phyloP scores from a whole-genome alignment of 2,113 vertebrate species.

The Charadrius vociferus region DNA sequence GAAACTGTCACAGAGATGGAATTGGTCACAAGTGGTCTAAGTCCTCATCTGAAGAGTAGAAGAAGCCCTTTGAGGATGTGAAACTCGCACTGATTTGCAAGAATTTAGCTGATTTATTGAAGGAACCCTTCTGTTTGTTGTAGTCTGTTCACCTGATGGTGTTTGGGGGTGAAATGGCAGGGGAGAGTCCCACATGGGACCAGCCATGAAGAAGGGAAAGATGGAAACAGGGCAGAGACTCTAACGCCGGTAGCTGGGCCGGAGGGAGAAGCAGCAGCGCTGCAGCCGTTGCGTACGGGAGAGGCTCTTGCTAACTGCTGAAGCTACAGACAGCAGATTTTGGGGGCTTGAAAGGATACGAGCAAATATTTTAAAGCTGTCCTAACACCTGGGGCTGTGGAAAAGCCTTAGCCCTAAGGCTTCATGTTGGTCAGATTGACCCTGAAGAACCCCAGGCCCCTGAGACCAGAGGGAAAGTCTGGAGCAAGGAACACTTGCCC shows the following conservation, averaged over 20 bases:
- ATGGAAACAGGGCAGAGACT: neutral
- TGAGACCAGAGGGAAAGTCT: too few species aligned
- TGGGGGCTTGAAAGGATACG: neutral
- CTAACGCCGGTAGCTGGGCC: rapidly evolving
- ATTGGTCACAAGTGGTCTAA: neutral
- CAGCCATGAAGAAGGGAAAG: neutral
- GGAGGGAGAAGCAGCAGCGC: neutral
- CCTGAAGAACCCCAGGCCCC: too few species aligned
- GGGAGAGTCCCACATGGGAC: neutral
- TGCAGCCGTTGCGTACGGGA: rapidly evolving
- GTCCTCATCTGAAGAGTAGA: neutral
- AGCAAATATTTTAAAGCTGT: neutral
- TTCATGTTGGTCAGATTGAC: too few species aligned
- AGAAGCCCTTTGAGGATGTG: neutral
- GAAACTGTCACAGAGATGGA: neutral
- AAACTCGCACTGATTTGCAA: neutral
- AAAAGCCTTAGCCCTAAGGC: neutral
- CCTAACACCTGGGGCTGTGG: neutral
- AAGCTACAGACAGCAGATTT: neutral
- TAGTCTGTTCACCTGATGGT: neutral
- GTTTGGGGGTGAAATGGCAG: neutral
- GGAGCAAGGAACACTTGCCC: too few species aligned
- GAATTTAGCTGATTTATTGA: neutral
- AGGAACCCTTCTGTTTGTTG: rapidly evolving
- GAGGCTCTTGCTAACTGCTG: neutral